Conservation (phyloP, 1,140 invertebrate genomes). For the Drosophila kanapiae region DNA sequence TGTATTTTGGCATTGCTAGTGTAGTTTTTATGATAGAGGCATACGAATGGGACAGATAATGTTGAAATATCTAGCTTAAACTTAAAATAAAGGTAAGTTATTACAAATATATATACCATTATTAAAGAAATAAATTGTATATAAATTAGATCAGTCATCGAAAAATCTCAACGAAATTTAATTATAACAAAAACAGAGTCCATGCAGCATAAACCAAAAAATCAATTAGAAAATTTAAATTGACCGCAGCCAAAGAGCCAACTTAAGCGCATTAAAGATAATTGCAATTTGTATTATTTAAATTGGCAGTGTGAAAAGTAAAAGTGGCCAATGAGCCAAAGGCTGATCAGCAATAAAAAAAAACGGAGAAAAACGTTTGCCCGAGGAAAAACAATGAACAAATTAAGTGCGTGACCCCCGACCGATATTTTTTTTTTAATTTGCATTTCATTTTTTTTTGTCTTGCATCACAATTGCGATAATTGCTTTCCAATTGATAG, state of each 20-base stretch:
- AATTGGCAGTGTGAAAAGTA: constrained; percentile 38
- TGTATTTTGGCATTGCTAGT: constrained; percentile 23
- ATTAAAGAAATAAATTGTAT: background rate
- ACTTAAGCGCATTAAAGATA: constrained; percentile 62
- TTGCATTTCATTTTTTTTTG: constrained; percentile 14
- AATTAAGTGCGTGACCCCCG: constrained; percentile 23
- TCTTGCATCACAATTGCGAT: constrained; percentile 40
- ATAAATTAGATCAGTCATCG: background rate
- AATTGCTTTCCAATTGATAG: constrained; percentile 61
- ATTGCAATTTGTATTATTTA: constrained; percentile 64
- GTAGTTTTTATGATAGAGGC: constrained; percentile 22
- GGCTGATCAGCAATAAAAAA: constrained; percentile 6
- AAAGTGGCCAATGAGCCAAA: constrained; percentile 12
- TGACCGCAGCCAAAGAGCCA: background rate
- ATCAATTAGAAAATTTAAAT: constrained; percentile 40
- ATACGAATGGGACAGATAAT: constrained; percentile 3
- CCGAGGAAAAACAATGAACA: constrained; percentile 38
- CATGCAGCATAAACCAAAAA: constrained; percentile 5
- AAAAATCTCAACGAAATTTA: background rate
- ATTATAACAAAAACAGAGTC: background rate
- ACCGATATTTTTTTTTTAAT: constrained; percentile 7
- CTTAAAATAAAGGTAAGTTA: background rate
- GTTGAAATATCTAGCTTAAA: background rate
- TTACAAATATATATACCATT: background rate
- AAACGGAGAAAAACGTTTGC: constrained; percentile 2